These are phyloP conservation scores for Anodontia alba DNA, from an alignment of 2,888 invertebrate species.

Conservation along the genomic window DNA sequence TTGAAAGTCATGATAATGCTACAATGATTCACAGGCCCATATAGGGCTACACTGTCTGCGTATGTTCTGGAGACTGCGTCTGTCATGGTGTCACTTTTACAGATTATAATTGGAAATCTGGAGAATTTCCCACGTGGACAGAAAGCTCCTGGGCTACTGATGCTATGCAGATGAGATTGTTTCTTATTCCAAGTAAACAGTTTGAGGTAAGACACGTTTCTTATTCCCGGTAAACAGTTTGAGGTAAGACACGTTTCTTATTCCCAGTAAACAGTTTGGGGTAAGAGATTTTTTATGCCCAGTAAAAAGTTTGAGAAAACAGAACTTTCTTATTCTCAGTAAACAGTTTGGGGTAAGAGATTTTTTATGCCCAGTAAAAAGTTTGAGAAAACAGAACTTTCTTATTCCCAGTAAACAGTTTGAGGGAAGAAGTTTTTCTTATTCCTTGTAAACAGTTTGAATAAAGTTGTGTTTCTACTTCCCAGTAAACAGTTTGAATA, in stretches of 20 bases:
- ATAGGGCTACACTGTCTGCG: too few relatives aligned
- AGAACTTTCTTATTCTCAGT: conserved; percentile 78
- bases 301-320: conserved; percentile 77
- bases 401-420: too few relatives aligned
- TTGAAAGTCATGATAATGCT: too few relatives aligned
- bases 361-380: conserved; percentile 79
- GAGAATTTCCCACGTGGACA: conserved; percentile 81
- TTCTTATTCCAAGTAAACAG: conserved; percentile 77
- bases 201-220: conserved; percentile 79
- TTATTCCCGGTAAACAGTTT: conserved; percentile 76
- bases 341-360: conserved; percentile 76
- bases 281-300: conserved; percentile 79
- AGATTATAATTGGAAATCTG: conserved; percentile 77
- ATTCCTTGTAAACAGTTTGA: too few relatives aligned
- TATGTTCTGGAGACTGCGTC: too few relatives aligned
- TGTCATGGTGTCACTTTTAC: not conserved
- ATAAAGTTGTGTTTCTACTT: too few relatives aligned
- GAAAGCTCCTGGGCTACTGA: conserved; percentile 77
- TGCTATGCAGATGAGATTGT: conserved; percentile 73
- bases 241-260: conserved; percentile 79
- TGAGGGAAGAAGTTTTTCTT: too few relatives aligned
- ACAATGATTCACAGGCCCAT: too few relatives aligned
- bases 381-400: conserved; percentile 77
- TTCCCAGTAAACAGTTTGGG: conserved; percentile 78
- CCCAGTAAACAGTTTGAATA: too few relatives aligned